Base-by-base conservation (phyloP, 2,113 vertebrate genomes). In the Edolisoma coerulescens region DNA sequence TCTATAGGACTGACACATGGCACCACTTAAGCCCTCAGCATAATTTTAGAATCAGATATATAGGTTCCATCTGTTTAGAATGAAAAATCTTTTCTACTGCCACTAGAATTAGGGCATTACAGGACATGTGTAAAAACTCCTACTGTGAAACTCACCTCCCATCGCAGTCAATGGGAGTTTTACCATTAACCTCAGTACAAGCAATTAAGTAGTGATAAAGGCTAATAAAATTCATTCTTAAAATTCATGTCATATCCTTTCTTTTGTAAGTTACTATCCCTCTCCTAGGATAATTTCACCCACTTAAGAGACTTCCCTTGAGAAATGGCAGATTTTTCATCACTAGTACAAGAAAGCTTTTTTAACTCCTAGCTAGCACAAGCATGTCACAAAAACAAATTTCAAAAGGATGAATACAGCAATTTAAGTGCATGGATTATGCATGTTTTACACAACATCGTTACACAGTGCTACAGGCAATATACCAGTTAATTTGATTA, bases 191-290 rank as follows among this genome's bases (percentile, higher is more conserved):
- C 27, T 76, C 50, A 85, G 63, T 32, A 32, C 24, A 45, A 83
- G 57, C 87, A 91, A 85, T 80, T 49, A 90, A 82, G 54, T 15
- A 80, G 30, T 3, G 0, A 93, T 14, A 22, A 27, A 80, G 33
- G 16, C 21, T 90, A 84, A 89, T n/a, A 83, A 79, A 85, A 93
- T 54, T 83, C 8, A 94, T 95, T 96, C 93, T 89, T 93, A 74
- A 91, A 95, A 85, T 95, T 85, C 56, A 52, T 74, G 30, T 52
- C 23, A 59, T 61, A 85, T 30, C 45, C 15, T 94, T 87, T 56
- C 42, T 73, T 89, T 81, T n/a, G 2, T 32, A 85, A 90, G 70
- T 59, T 85, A 57, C 70, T 90, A 47, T 50, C 42, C 80, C 27
- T 69, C 74, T 85, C 61, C 42, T 50, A 74, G 45, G 79, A 85